Evolutionary conservation across 2,113 vertebrate genomes (phyloP), one percentile per base, ranked within the genome.

Genomic region (Lamprotornis superbus): DNA sequence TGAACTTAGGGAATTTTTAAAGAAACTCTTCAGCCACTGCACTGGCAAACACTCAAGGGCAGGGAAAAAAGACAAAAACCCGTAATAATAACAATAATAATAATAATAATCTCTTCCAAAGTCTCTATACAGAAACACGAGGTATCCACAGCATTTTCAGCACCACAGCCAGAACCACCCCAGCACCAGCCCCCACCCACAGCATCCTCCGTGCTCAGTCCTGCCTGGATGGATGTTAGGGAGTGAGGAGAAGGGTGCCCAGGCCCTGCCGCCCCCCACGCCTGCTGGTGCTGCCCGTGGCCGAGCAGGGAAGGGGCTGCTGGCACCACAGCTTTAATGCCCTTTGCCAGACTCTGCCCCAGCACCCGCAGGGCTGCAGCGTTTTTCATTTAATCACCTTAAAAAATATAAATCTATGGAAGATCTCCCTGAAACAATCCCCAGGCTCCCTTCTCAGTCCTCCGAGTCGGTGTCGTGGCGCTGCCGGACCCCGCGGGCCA

Each of bases 401-500:
- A 19, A 82, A 95, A 95, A 90, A 81, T 31, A 84, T 0, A 46
- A 23, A 50, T 10, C 49, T 63, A 0, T 12, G 44, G 1, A 11
- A 57, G 14, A 30, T 40, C n/a, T 37, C 83, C 46, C 59, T 28
- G 44, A 44, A 19, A 22, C 16, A 13, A 6, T 0, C 7, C 6
- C 23, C 47, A 5, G 7, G 7, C 2, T 60, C 55, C 12, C 22
- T 8, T 8, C 40, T 93, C 74, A 95, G 74, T 90, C 89, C 42
- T 92, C 94, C 0, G 80, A 97, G 94, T 98, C 97, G 4, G 97
- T 98, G 97, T 98, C 97, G 15, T 98, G 98, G 87, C 98, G 97
- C 81, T 94, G 98, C 96, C 95, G 97, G 96, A 80, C 67, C n/a
- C 97, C 89, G 31, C 91, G 96, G 96, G 96, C 77, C 3, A 95